Percentiles rank a stretch among this genome's conserved stretches.
Conservation (phyloP, 1,140 invertebrate genomes). For the Calephelis virginiensis region DNA sequence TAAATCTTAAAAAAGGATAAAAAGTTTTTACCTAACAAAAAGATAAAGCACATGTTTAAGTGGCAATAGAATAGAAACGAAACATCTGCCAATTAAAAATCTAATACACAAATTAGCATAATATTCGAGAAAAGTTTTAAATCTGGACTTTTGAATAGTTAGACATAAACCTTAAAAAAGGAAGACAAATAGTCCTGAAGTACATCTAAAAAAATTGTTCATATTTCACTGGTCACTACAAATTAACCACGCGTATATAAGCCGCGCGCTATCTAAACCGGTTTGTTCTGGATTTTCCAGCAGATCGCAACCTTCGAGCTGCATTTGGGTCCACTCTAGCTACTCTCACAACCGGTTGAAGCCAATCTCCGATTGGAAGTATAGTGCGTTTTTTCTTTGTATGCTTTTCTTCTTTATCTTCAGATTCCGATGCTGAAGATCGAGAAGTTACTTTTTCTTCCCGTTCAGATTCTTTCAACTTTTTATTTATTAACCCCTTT, state of each 20-base stretch:
- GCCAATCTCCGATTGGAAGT: constrained; percentile 40
- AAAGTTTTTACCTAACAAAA: no score
- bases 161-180: no score
- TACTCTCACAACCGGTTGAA: constrained; percentile 72
- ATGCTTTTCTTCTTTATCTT: constrained; percentile 45
- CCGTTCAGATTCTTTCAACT: constrained; percentile 5
- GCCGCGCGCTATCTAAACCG: constrained; percentile 50
- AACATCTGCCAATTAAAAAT: no score
- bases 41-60: no score
- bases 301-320: constrained; percentile 55
- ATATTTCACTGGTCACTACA: background rate
- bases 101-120: no score
- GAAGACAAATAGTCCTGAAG: background rate
- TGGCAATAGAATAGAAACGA: no score
- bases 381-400: constrained; percentile 45
- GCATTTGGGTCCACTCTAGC: constrained; percentile 60
- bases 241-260: background rate
- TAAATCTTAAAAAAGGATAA: no score
- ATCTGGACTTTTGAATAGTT: no score
- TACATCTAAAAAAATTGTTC: background rate
- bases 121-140: no score
- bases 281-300: constrained; percentile 37
- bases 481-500: constrained; percentile 6
- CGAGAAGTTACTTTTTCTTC: constrained; percentile 15
- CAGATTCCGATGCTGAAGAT: constrained; percentile 36